Evolutionary conservation across 2,113 vertebrate species (phyloP), one percentile per base, ranked within the genome.

Genomic region (Misgurnus mizolepis): DNA sequence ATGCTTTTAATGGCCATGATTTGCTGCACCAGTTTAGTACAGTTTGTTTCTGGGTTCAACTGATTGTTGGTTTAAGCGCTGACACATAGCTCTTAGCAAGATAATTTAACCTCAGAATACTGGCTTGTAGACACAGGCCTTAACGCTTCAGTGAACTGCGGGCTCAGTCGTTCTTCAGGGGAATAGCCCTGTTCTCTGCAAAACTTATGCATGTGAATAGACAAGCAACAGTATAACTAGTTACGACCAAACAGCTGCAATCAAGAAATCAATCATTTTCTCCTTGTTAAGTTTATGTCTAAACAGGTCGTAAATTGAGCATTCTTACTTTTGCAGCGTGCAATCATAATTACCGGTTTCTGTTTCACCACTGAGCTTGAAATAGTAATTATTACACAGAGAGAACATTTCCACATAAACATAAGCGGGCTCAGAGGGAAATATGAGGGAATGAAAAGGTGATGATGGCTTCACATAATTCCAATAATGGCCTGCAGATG

Each of bases 361-460:
- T 1, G 12, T 67, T 58, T 79, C 41, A 74, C 81, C 73, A 56
- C 41, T 40, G 72, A 61, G 72, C 60, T 75, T 73, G 69, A 67
- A 82, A 80, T 66, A 69, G 61, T 78, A 71, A 67, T 77, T 73
- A 66, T 72, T 67, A 45, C 73, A 49, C 40, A 68, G 66, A 78
- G 45, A 49, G 12, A 81, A 75, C 65, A 67, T 68, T 67, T 79
- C 15, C 22, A 22, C 62, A 79, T 49, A 76, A 74, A 73, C 62
- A 65, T 18, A 27, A 84, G 74, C 68, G 62, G 18, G 67, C 80
- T 84, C 49, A 0, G 60, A 65, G 50, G 47, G 15, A 75, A 82
- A 68, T 43, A n/a, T n/a, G 4, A 43, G n/a, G 27, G 17, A 64
- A 68, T 79, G 43, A 34, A 80, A 34, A 74, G 22, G 34, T 79